phyloP scores from a whole-genome alignment of 2,797 vertebrate genomes.

The Chrysocyon brachyurus region DNA sequence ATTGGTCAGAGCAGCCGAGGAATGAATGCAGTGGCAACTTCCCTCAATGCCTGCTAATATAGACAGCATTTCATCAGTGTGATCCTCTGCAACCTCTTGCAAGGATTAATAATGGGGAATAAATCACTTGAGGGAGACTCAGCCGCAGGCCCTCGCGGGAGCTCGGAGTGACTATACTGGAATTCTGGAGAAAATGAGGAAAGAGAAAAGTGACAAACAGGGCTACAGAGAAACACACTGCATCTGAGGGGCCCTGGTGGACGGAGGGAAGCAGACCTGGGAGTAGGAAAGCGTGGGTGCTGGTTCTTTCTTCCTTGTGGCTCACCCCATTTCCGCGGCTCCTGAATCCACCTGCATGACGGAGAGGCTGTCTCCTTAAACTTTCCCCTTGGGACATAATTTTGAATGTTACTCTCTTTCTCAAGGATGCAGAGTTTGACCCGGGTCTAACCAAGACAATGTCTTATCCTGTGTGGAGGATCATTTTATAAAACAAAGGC shows the following conservation, averaged over 20 bases:
- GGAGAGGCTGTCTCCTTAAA: neutral
- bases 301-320: neutral
- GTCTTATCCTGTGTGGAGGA: neutral
- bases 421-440: neutral
- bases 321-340: neutral
- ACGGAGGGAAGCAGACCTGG: rapidly evolving
- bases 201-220: neutral
- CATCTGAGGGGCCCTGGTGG: rapidly evolving
- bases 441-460: neutral
- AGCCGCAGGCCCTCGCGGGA: neutral
- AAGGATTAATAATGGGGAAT: constrained; percentile 72
- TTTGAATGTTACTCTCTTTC: neutral
- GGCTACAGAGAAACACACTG: neutral
- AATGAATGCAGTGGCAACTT: constrained; percentile 27
- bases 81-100: constrained; percentile 12
- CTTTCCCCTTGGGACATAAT: neutral
- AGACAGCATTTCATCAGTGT: constrained; percentile 73
- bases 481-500: neutral
- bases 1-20: constrained; percentile 39
- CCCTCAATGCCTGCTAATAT: constrained; percentile 54
- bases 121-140: neutral
- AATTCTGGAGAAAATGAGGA: neutral
- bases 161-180: rapidly evolving
- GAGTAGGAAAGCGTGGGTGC: neutral
- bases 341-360: neutral